Conservation (phyloP, 1,140 invertebrate genomes). For the Drepana arcuata region DNA sequence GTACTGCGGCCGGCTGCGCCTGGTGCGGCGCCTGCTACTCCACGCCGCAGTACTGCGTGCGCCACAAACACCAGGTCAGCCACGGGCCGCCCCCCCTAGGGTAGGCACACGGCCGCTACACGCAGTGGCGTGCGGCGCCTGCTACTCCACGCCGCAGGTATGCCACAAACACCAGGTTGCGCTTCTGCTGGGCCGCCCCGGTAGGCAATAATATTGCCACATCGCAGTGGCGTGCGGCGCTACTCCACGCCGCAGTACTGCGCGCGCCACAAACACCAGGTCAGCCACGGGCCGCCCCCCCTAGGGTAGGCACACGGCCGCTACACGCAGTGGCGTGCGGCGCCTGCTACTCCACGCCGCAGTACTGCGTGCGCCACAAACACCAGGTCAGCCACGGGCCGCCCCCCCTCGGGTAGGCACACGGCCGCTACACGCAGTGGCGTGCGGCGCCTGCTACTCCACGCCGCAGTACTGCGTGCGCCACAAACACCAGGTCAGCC, state of each 20-base stretch:
- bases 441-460: constrained; percentile 44
- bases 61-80: constrained; percentile 30
- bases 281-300: too few relatives aligned
- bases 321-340: too few relatives aligned
- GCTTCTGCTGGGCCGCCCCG: too few relatives aligned
- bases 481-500: constrained; percentile 31
- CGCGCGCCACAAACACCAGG: too few relatives aligned
- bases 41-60: constrained; percentile 26
- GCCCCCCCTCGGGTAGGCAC: too few relatives aligned
- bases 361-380: constrained; percentile 30
- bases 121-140: constrained; percentile 55
- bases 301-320: too few relatives aligned
- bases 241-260: too few relatives aligned
- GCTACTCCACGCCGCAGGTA: constrained; percentile 24
- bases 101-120: too few relatives aligned
- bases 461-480: constrained; percentile 28
- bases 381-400: constrained; percentile 35
- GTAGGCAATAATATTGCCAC: too few relatives aligned
- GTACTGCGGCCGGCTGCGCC: constrained; percentile 41
- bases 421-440: too few relatives aligned
- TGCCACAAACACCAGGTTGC: constrained; percentile 38
- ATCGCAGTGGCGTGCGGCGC: too few relatives aligned
- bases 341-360: constrained; percentile 26
- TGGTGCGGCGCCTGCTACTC: constrained; percentile 50
- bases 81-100: too few relatives aligned